A percentile compares a stretch with the other conserved stretches of the same genome.
Evolutionary conservation across 2,113 vertebrate species (phyloP).

Genomic region (Muntiacus reevesi): DNA sequence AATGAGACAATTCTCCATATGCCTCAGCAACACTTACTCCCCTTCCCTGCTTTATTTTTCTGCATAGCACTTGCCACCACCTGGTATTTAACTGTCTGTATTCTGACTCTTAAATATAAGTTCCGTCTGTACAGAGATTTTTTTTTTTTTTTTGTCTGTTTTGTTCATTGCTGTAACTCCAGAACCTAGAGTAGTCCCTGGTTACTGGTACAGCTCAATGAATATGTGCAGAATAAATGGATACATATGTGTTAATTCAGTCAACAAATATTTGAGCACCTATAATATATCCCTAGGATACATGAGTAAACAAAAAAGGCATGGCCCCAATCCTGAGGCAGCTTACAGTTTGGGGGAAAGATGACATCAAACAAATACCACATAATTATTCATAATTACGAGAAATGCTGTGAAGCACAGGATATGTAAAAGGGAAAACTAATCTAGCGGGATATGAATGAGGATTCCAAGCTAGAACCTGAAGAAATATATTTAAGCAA

Average conservation of each 20-base stretch:
- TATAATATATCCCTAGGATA: not conserved
- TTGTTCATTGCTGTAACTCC: not conserved
- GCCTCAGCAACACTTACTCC: not conserved
- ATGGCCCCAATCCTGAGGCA: not conserved
- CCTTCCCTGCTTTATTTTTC: not conserved
- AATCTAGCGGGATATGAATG: not conserved
- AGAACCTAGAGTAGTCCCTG: not conserved
- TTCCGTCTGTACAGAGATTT: not conserved
- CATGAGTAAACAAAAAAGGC: constrained; percentile 6
- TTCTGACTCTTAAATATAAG: not conserved
- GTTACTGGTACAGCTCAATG: not conserved
- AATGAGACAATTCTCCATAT: not conserved
- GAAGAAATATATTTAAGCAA: not conserved
- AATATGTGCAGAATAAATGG: not conserved
- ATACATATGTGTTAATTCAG: not conserved
- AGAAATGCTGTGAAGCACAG: not conserved
- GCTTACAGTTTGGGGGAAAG: not conserved
- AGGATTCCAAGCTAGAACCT: not conserved
- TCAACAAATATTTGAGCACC: not conserved
- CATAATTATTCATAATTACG: not conserved
- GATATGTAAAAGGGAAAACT: not conserved
- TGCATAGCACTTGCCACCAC: not conserved
- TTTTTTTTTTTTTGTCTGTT: not conserved
- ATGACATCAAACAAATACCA: constrained; percentile 14
- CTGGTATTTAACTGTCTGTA: not conserved